Evolutionary conservation across 2,888 invertebrate genomes (phyloP), one percentile per base, ranked within the genome.

Genomic region (Pammene aurita): DNA sequence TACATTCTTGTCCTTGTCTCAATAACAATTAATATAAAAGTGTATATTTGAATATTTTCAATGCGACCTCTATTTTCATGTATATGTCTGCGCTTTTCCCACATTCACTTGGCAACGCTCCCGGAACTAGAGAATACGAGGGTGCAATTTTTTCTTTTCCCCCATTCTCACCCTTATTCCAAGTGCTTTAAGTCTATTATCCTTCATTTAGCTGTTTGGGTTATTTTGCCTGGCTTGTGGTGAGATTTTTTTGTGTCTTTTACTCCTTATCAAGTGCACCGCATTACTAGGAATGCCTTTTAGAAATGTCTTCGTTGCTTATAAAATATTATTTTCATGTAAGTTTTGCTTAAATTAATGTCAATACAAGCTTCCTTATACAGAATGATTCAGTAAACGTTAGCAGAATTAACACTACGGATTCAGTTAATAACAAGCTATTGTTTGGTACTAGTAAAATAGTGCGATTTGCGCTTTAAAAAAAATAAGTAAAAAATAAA

Each of bases 21-120:
- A 26, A 26, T 26, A 4, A 26, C 4, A 26, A 26, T 26, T 26
- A 26, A 26, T 26, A 26, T 26, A 26, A 26, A 26, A 26, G 2
- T 4, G 26, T 26, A 26, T 26, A 26, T 26, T n/a, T n/a, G n/a
- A n/a, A n/a, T n/a, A n/a, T n/a, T n/a, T 26, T 2, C 2, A 54
- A n/a, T 54, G 13, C 7, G n/a, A 54, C 54, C 7, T 54, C 54
- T 54, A 54, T 54, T 34, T 7, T 34, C 7, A 26, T 13, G 35
- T n/a, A 34, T n/a, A 54, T 54, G 54, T 54, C 54, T 54, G n/a
- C 5, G 54, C 2, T 7, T 34, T 54, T 54, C 52, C 81, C 79
- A 80, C 81, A 80, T 81, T 78, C 76, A 76, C 76, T 87, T 89
- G 88, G 88, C 77, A 73, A 66, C 69, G 64, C 62, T 75, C 77